Base-by-base conservation (phyloP, 2,797 vertebrate genomes). In the Ptychobarbus kaznakovi region DNA sequence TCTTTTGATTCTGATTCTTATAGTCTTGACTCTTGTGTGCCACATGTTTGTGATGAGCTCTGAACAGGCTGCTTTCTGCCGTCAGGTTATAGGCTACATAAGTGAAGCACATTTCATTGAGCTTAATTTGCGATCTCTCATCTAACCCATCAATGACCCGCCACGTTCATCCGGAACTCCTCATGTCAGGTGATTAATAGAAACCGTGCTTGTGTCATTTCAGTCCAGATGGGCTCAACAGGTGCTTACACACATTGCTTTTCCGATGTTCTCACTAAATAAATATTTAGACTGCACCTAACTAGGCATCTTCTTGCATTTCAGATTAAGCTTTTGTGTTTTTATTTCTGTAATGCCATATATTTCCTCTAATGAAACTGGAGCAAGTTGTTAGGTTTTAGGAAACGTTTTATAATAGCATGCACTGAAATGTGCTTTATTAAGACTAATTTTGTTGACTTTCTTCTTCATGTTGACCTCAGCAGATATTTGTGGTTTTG, bases 201-300 rank as follows among this genome's bases (percentile, higher is more conserved):
- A 63, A 63, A 63, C 22, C 22, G 12, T 75, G 32, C 32, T 32
- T 32, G 25, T 61, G 56, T 78, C 76, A 40, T 28, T 28, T 63
- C 22, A 44, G n/a, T 61, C 38, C 76, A 78, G 76, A 63, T 78
- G 56, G 22, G 22, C 53, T 61, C 75, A 61, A 61, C 75, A 42
- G 75, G 75, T 77, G 75, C 38, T 61, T 61, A 18, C 0, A 1
- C 44, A 3, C 2, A 32, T 51, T 51, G 6, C 28, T 56, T 32
- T 77, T 53, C 74, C 58, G 13, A 61, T 42, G 56, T 40, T 28
- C 38, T 61, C 56, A 1, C 38, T 42, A 38, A 0, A 78, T 63
- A 63, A 78, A 63, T 63, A 78, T 78, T 78, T 78, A 28, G 56
- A 78, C 53, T 20, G 15, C 38, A 11, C n/a, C 22, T 63, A 78